Evolutionary conservation across 2,888 invertebrate genomes (phyloP).

Genomic region (Abrostola triplasia): DNA sequence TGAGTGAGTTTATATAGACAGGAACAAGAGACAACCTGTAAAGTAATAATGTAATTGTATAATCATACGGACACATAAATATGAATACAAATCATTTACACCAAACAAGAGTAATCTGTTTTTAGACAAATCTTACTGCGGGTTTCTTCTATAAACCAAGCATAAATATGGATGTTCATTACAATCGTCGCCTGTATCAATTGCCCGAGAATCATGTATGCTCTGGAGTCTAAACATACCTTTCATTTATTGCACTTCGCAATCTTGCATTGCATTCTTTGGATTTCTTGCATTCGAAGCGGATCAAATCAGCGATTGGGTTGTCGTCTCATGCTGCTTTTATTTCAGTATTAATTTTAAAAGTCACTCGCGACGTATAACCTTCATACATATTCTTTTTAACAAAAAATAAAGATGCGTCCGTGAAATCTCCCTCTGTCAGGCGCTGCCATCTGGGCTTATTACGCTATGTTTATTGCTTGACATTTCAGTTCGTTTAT

Average conservation of each 20-base stretch:
- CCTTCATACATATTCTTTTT: constrained; percentile 5
- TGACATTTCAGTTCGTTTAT: constrained; percentile 44
- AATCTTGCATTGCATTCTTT: constrained; percentile 4
- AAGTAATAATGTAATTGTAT: too few species aligned
- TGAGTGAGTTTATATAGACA: too few species aligned
- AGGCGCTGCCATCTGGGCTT: constrained; percentile 25
- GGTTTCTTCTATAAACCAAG: constrained; percentile 1
- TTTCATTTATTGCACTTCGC: constrained; percentile 1
- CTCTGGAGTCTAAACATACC: constrained; percentile 5
- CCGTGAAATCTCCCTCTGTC: constrained; percentile 37
- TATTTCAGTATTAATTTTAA: constrained; percentile 5
- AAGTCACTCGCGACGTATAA: neutral
- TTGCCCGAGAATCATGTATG: neutral
- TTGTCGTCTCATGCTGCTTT: neutral
- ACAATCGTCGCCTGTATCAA: neutral
- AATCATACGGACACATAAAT: too few species aligned
- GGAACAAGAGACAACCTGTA: too few species aligned
- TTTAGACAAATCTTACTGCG: too few species aligned
- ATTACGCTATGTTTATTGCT: constrained; percentile 38
- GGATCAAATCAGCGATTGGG: constrained; percentile 4
- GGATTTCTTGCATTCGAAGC: constrained; percentile 4
- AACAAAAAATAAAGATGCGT: constrained; percentile 38
- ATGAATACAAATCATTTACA: too few species aligned
- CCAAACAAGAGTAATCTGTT: too few species aligned
- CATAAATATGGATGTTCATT: neutral